Evolutionary conservation across 1,140 invertebrate species (phyloP), one percentile per base, ranked within the genome.

Genomic region (Lasioglossum baleicum): DNA sequence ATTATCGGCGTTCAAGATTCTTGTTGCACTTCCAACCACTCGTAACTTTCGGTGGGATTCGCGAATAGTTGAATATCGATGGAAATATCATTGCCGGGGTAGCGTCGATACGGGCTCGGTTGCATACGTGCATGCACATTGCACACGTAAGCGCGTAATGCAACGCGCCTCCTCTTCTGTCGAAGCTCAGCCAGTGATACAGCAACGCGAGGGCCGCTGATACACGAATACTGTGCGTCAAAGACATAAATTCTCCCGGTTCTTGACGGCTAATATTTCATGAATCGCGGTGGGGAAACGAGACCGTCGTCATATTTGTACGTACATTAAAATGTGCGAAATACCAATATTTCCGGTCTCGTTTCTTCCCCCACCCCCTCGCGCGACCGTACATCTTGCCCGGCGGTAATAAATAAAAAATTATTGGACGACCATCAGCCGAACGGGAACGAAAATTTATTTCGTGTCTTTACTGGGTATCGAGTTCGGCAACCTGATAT

Each of bases 181-280:
- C 8, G 26, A 40, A 40, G 31, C 20, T 40, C 15, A 58, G n/a
- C 15, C 20, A 42, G 44, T 35, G 42, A 70, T 70, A 61, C 65
- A 70, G 17, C 75, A 40, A 70, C 11, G 44, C 35, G 35, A 35
- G 35, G 35, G 44, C 5, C 64, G 71, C 60, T 65, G 75, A 78
- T 72, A 72, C 53, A 67, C 64, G 74, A 67, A 75, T 67, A 71
- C 67, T 13, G 26, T 64, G 44, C 67, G 44, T 71, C 75, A 44
- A 78, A 64, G 35, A 11, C 48, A 65, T 78, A 72, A 71, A 78
- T 78, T 31, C 11, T 40, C 44, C 44, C 15, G 56, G 58, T 64
- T 71, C 60, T 53, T 65, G 48, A 64, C 68, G 35, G 75, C 68
- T 51, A 78, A 78, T 72, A 72, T 78, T 64, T 78, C 35, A 72